Evolutionary conservation across 1,140 invertebrate genomes (phyloP).

Genomic region (Drosophila sproati): DNA sequence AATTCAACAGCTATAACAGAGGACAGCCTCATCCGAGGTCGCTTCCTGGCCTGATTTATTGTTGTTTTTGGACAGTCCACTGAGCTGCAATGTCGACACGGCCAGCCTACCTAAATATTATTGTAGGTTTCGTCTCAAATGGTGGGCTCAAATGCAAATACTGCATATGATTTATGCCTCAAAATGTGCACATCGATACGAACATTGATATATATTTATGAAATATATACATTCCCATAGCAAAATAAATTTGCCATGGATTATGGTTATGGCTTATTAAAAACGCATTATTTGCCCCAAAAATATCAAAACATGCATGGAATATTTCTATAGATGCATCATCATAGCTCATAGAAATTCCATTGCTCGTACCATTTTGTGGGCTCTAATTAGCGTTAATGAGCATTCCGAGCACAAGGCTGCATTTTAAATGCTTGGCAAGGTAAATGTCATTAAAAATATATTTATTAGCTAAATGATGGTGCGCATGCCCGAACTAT

Average conservation of each 20-base stretch:
- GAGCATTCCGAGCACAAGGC: conserved; percentile 20
- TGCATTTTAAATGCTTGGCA: conserved; percentile 18
- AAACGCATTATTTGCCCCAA: conserved; percentile 59
- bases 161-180: conserved; percentile 31
- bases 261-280: conserved; percentile 70
- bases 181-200: neutral
- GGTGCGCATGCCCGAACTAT: neutral
- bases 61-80: conserved; percentile 51
- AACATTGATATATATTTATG: no score
- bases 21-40: conserved; percentile 16
- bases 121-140: conserved; percentile 42
- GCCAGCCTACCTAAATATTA: conserved; percentile 78
- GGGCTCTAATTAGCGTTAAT: conserved; percentile 44
- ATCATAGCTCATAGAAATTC: conserved; percentile 1
- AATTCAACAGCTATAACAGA: conserved; percentile 5
- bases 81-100: conserved; percentile 59
- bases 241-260: conserved; percentile 29
- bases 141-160: conserved; percentile 69
- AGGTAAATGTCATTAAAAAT: conserved; percentile 23
- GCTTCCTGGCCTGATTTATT: conserved; percentile 64
- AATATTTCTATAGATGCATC: conserved; percentile 34
- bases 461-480: neutral
- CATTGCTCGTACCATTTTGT: conserved; percentile 22
- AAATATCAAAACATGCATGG: conserved; percentile 60
- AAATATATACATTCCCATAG: conserved; percentile 4